phyloP scores from a whole-genome alignment of 2,113 vertebrate species.

The Madoqua kirkii region DNA sequence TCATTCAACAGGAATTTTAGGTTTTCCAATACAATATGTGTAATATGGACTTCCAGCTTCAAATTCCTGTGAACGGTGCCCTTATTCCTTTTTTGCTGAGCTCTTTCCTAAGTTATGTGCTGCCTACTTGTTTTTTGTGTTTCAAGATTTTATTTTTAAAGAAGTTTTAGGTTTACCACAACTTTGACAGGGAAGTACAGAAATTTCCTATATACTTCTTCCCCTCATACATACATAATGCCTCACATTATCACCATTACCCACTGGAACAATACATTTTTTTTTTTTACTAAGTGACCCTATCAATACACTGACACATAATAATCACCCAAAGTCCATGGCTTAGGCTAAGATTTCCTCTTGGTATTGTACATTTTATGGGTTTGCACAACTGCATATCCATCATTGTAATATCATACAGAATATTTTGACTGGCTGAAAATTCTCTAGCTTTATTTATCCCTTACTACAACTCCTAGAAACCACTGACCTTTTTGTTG shows the following conservation, averaged over 20 bases:
- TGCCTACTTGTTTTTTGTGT: not conserved
- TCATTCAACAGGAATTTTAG: not conserved
- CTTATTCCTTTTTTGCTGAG: not conserved
- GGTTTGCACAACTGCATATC: not conserved
- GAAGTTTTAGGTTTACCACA: not conserved
- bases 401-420: not conserved
- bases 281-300: not conserved
- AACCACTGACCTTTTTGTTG: not conserved
- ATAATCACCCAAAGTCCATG: not conserved
- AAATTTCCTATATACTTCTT: not conserved
- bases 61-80: not conserved
- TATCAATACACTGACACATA: not conserved
- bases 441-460: not conserved
- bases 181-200: not conserved
- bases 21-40: not conserved
- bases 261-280: not conserved
- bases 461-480: not conserved
- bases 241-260: not conserved
- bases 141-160: not conserved
- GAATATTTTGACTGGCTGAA: not conserved
- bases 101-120: not conserved
- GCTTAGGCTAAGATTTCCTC: not conserved
- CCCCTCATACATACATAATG: not conserved
- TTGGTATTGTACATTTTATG: not conserved
- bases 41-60: not conserved